Conservation (phyloP, 2,888 invertebrate genomes). For the Axea sp. region DNA sequence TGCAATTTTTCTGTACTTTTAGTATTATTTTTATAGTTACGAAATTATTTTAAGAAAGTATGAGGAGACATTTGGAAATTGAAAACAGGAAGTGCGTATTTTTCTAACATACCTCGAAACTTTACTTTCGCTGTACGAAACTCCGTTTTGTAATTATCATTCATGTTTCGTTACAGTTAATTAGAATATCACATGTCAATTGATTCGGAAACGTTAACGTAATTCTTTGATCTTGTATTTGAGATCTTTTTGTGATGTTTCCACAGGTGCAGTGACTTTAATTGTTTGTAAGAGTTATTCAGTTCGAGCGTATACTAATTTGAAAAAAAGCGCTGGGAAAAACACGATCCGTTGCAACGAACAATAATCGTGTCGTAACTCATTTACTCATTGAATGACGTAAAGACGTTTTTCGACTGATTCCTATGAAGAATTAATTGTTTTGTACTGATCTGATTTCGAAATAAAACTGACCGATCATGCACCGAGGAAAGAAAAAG, state of each 20-base stretch:
- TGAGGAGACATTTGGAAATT: too few species aligned
- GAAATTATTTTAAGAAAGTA: too few species aligned
- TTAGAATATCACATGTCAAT: not conserved
- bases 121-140: too few species aligned
- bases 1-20: too few species aligned
- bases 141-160: too few species aligned
- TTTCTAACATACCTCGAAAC: too few species aligned
- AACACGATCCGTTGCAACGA: constrained; percentile 24
- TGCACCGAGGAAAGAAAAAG: too few species aligned
- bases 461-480: too few species aligned
- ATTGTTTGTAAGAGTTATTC: constrained; percentile 16
- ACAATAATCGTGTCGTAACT: constrained; percentile 20
- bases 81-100: too few species aligned
- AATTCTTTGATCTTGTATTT: not conserved
- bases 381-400: constrained; percentile 24
- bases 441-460: constrained; percentile 1
- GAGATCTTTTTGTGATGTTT: constrained; percentile 2
- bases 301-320: constrained; percentile 16
- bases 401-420: constrained; percentile 8
- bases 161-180: too few species aligned
- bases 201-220: not conserved
- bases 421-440: not conserved
- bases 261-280: constrained; percentile 22
- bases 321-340: constrained; percentile 17
- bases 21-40: too few species aligned